Evolutionary conservation across 2,888 invertebrate species (phyloP).

Genomic region (Eupithecia abbreviata): DNA sequence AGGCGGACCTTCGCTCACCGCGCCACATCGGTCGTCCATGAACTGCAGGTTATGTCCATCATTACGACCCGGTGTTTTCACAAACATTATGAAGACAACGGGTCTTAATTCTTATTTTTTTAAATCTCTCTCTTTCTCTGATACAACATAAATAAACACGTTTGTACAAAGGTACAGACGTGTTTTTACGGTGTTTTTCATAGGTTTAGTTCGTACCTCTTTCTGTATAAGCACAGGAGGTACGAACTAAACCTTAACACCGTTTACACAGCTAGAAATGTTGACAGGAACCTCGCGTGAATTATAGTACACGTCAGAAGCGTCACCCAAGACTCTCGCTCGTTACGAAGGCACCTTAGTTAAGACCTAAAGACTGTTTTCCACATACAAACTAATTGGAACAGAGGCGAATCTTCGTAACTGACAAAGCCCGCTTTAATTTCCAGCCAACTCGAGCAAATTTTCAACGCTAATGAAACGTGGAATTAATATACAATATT

Average conservation of each 20-base stretch:
- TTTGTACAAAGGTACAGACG: no score
- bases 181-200: no score
- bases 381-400: slow-evolving; percentile 20
- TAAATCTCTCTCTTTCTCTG: no score
- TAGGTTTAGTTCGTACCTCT: no score
- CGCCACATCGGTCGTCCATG: no score
- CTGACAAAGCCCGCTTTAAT: not conserved
- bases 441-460: not conserved
- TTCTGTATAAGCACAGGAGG: not conserved
- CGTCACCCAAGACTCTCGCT: slow-evolving; percentile 50
- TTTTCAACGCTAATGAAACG: not conserved
- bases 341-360: slow-evolving; percentile 47
- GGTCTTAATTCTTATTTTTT: no score
- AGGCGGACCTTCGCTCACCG: no score
- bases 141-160: no score
- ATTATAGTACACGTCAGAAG: slow-evolving; percentile 52
- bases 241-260: slow-evolving; percentile 23
- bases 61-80: no score
- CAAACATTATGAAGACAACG: no score
- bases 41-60: no score
- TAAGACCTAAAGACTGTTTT: slow-evolving; percentile 19
- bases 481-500: not conserved
- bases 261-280: slow-evolving; percentile 46
- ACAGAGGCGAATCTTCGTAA: not conserved
- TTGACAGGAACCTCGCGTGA: slow-evolving; percentile 54